Percentiles rank a stretch among this genome's conserved stretches.
Evolutionary conservation across 2,113 vertebrate species (phyloP).

Genomic region (Ptychochromis oligacanthus): DNA sequence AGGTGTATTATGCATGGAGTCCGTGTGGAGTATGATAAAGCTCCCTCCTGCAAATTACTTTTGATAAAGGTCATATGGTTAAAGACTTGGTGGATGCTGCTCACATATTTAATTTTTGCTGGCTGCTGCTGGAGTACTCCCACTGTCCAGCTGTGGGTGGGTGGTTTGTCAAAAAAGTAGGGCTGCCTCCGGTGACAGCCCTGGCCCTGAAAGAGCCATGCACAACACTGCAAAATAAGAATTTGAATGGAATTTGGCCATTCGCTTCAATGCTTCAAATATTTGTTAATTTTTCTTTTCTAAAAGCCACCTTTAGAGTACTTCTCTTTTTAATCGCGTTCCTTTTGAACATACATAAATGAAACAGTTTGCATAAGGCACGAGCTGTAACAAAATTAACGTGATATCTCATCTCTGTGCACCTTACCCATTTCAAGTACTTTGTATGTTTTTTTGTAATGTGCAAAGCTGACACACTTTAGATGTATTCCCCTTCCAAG

Average conservation of each 20-base stretch:
- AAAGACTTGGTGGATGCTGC: conserved; percentile 52
- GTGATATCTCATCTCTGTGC: no score
- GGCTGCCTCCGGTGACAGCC: background rate
- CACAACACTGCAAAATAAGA: background rate
- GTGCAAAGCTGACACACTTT: no score
- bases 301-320: background rate
- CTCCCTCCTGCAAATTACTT: conserved; percentile 64
- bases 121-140: conserved; percentile 2
- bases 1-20: conserved; percentile 49
- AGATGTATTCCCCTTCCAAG: no score
- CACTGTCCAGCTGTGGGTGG: background rate
- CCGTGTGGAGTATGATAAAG: conserved; percentile 52
- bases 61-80: conserved; percentile 72
- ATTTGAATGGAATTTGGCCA: background rate
- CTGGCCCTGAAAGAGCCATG: background rate
- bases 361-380: background rate
- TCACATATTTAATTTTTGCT: conserved; percentile 32
- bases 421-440: no score
- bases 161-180: background rate
- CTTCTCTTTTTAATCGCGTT: background rate
- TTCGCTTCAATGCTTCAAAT: background rate
- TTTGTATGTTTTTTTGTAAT: no score
- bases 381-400: no score
- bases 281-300: fast-evolving
- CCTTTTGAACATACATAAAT: background rate